Conservation (phyloP, 92 coral and sea anemone genomes). For the Chrysogorgia sp. region DNA sequence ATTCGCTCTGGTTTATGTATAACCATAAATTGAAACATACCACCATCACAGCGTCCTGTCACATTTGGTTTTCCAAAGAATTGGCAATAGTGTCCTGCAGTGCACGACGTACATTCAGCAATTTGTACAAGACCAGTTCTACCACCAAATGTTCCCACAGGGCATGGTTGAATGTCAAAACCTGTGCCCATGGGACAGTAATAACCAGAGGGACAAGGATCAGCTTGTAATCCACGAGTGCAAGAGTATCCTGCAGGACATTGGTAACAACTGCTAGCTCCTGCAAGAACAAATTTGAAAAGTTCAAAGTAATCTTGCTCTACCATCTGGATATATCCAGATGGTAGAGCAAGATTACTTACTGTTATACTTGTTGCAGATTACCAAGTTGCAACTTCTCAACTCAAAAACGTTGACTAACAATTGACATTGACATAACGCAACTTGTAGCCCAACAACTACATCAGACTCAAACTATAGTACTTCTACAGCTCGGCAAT, state of each 20-base stretch:
- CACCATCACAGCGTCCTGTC: slow-evolving; percentile 81
- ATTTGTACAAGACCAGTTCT: slow-evolving; percentile 68
- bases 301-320: not conserved
- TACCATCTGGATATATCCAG: not conserved
- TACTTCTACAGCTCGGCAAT: too few species aligned
- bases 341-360: not conserved
- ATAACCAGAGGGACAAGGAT: slow-evolving; percentile 96
- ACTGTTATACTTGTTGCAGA: too few species aligned
- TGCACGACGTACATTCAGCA: slow-evolving; percentile 78
- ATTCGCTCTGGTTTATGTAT: too few species aligned
- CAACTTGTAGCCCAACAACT: too few species aligned
- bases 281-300: slow-evolving; percentile 30
- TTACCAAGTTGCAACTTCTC: too few species aligned
- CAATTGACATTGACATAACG: too few species aligned
- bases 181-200: slow-evolving; percentile 91
- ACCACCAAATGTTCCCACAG: slow-evolving; percentile 91
- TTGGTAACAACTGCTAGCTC: slow-evolving; percentile 77
- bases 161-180: slow-evolving; percentile 85
- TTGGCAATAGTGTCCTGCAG: slow-evolving; percentile 86
- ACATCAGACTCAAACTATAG: too few species aligned
- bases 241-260: slow-evolving; percentile 97
- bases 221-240: slow-evolving; percentile 75
- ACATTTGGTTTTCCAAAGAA: slow-evolving; percentile 79
- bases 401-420: too few species aligned
- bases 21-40: slow-evolving; percentile 41